Percentiles rank a stretch among this genome's conserved stretches.
phyloP scores from a whole-genome alignment of 2,113 vertebrate species.

The Zapornia atra region DNA sequence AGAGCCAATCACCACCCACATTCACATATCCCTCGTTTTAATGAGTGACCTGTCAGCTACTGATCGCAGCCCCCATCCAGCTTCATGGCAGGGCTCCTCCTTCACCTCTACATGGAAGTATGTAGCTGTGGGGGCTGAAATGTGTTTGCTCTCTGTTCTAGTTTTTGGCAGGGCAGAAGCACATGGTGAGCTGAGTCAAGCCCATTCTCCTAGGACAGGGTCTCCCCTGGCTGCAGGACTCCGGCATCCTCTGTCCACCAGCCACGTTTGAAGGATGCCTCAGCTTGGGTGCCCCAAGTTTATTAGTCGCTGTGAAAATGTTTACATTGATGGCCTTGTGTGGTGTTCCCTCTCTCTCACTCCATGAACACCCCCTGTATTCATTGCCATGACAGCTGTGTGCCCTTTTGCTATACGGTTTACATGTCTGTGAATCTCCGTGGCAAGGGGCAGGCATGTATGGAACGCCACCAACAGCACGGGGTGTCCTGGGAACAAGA shows the following conservation, averaged over 20 bases:
- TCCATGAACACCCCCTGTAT: rapidly evolving
- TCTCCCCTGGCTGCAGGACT: not conserved
- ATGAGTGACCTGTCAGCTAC: not conserved
- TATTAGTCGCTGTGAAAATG: not conserved
- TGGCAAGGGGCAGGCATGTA: not conserved
- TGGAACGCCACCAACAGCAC: not conserved
- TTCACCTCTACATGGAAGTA: not conserved
- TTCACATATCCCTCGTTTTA: not conserved
- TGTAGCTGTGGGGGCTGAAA: not conserved
- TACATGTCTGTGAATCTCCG: not conserved
- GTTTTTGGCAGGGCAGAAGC: not conserved
- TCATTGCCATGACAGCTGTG: slow-evolving; percentile 15
- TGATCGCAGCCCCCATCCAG: not conserved
- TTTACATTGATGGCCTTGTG: not conserved
- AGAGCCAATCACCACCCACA: not conserved
- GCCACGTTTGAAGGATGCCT: not conserved
- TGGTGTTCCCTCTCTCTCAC: not conserved
- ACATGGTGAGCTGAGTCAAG: not conserved
- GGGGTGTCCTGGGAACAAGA: not conserved
- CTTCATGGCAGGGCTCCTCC: not conserved
- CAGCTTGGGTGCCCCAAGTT: not conserved
- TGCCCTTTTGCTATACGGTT: not conserved
- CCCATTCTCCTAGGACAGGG: not conserved
- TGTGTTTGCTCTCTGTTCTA: not conserved
- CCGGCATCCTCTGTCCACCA: not conserved